These are phyloP conservation scores for Poecilia wingei DNA, from an alignment of 2,797 vertebrate species.

Conservation along the genomic window DNA sequence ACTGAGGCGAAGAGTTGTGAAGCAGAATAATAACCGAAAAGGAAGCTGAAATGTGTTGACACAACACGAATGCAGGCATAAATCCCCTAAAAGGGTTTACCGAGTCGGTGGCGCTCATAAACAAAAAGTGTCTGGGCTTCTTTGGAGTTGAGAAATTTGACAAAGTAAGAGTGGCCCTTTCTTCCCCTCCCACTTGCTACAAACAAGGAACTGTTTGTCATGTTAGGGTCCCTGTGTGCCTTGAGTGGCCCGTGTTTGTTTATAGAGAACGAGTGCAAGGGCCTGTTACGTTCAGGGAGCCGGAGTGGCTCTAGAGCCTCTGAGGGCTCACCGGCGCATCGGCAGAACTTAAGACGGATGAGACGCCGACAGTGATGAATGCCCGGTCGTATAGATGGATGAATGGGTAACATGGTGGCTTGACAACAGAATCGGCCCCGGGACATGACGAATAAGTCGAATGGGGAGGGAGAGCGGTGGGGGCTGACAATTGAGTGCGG, in stretches of 20 bases:
- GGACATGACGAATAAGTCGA: conserved; percentile 67
- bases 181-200: conserved; percentile 23
- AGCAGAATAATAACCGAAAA: conserved; percentile 59
- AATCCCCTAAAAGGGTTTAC: conserved; percentile 12
- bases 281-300: conserved; percentile 71
- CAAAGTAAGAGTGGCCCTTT: conserved; percentile 46
- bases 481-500: conserved; percentile 43
- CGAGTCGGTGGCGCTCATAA: conserved; percentile 36
- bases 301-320: conserved; percentile 66
- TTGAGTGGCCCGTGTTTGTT: conserved; percentile 83
- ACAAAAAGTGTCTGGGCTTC: conserved; percentile 55
- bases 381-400: conserved; percentile 71
- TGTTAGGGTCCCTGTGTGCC: conserved; percentile 65
- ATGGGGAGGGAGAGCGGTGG: conserved; percentile 18
- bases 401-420: conserved; percentile 79
- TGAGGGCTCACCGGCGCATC: conserved; percentile 54
- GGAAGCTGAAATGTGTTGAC: conserved; percentile 58
- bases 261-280: conserved; percentile 77
- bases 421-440: conserved; percentile 70
- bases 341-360: conserved; percentile 79
- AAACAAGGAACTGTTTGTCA: conserved; percentile 73
- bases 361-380: conserved; percentile 80
- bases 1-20: conserved; percentile 24
- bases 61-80: conserved; percentile 32
- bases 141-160: conserved; percentile 58